phyloP scores from a whole-genome alignment of 92 coral and sea anemone species.

The Siderastrea siderea region DNA sequence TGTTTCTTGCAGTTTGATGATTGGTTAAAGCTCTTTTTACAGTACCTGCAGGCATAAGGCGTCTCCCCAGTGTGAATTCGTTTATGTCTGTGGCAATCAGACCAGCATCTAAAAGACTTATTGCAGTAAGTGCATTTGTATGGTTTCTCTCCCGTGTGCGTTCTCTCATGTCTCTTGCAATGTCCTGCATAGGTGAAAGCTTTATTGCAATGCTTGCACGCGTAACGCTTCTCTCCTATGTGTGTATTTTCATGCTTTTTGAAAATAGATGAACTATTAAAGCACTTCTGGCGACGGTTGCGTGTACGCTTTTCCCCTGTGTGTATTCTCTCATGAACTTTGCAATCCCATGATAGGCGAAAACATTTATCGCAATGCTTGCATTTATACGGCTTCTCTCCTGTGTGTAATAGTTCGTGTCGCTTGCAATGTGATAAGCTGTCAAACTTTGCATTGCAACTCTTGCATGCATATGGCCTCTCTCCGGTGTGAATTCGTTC shows the following conservation, averaged over 20 bases:
- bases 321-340: too few species aligned
- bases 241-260: not conserved
- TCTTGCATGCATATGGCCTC: too few species aligned
- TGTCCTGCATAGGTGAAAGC: not conserved
- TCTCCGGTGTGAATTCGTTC: too few species aligned
- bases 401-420: too few species aligned
- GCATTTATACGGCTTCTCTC: too few species aligned
- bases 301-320: not conserved
- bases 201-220: not conserved
- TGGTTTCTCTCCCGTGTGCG: not conserved
- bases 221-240: not conserved
- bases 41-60: too few species aligned
- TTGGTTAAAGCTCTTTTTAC: too few species aligned
- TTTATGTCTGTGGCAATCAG: not conserved
- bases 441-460: not conserved
- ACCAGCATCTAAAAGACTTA: not conserved
- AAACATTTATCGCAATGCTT: too few species aligned
- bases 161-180: not conserved
- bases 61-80: not conserved
- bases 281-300: not conserved
- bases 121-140: not conserved
- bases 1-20: too few species aligned
- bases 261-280: not conserved
- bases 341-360: not conserved
- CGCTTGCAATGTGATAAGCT: too few species aligned